Evolutionary conservation across 2,113 vertebrate species (phyloP).

Genomic region (Donacobius atricapilla): DNA sequence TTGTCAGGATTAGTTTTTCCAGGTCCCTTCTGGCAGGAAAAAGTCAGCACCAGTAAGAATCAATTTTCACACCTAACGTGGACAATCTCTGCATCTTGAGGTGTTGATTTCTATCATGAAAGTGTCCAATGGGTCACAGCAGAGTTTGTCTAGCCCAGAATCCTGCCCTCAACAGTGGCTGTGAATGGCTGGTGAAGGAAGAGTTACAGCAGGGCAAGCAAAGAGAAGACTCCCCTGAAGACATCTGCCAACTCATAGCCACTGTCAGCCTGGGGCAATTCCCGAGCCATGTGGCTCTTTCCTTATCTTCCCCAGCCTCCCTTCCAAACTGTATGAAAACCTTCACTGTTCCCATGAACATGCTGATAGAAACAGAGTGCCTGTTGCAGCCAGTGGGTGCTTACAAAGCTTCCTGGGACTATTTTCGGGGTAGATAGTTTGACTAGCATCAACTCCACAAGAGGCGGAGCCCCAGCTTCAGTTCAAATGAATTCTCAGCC

Average conservation of each 20-base stretch:
- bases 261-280: neutral
- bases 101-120: neutral
- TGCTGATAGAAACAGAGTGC: fast-evolving
- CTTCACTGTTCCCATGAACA: neutral
- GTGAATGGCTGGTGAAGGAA: neutral
- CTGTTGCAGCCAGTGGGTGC: neutral
- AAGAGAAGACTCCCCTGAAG: neutral
- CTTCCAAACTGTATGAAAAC: neutral
- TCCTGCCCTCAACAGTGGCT: neutral
- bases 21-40: neutral
- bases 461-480: neutral
- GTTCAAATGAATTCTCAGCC: neutral
- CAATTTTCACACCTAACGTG: neutral
- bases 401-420: neutral
- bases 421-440: fast-evolving
- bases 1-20: neutral
- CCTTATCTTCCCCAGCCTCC: neutral
- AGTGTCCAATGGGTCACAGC: neutral
- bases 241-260: neutral
- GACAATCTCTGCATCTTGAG: neutral
- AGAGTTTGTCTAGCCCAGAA: neutral
- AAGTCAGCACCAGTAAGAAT: neutral
- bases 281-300: neutral
- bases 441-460: neutral
- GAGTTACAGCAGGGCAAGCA: neutral